A percentile compares a stretch with the other conserved stretches of the same genome.
phyloP scores from a whole-genome alignment of 2,797 vertebrate genomes.

The Euthynnus affinis region DNA sequence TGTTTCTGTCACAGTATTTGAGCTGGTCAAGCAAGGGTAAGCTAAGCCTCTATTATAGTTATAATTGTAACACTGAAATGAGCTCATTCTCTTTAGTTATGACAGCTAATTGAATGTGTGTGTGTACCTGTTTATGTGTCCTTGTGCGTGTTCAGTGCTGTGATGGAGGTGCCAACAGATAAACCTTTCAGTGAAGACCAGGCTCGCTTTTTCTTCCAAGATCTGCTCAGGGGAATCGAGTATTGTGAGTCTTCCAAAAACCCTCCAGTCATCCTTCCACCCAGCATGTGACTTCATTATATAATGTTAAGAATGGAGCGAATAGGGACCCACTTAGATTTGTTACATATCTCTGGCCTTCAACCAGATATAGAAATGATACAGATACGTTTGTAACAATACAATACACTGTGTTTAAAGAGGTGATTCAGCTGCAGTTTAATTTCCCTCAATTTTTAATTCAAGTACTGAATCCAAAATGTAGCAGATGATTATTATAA shows the following conservation, averaged over 20 bases:
- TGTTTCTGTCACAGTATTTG: constrained; percentile 91
- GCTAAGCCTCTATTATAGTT: constrained; percentile 68
- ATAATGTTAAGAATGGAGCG: not conserved
- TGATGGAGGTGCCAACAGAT: constrained; percentile 97
- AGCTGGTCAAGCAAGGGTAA: constrained; percentile 98
- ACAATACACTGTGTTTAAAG: not conserved
- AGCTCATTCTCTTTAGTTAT: constrained; percentile 59
- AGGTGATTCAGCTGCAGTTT: constrained; percentile 1
- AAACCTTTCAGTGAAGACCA: constrained; percentile 95
- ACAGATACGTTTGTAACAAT: not conserved
- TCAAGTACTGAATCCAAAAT: not conserved
- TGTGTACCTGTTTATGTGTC: constrained; percentile 10
- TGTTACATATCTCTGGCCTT: not conserved
- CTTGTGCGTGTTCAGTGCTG: constrained; percentile 86
- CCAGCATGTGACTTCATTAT: constrained; percentile 13
- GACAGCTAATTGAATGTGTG: constrained; percentile 47
- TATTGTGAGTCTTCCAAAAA: constrained; percentile 89
- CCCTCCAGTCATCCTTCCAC: not conserved
- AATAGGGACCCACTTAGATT: not conserved
- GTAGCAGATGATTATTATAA: too few species aligned
- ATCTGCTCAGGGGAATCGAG: constrained; percentile 98
- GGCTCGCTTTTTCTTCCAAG: constrained; percentile 98
- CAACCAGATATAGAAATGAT: not conserved
- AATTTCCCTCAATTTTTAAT: not conserved
- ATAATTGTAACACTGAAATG: constrained; percentile 35